Conservation (phyloP, 2,113 vertebrate genomes). For the Pseudolaguvia tuberculata region DNA sequence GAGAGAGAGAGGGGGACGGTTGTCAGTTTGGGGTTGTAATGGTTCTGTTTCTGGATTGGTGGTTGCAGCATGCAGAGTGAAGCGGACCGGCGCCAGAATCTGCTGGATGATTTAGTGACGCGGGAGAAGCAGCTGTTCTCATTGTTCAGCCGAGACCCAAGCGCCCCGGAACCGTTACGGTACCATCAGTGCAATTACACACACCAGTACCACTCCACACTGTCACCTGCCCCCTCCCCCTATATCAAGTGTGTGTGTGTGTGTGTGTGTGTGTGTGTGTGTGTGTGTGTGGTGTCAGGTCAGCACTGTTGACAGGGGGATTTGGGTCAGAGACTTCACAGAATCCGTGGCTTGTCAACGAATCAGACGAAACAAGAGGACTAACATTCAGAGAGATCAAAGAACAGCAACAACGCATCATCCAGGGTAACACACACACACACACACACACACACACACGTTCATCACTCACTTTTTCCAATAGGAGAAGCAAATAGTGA, state of each 20-base stretch:
- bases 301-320: slow-evolving; percentile 75
- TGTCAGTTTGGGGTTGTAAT: background rate
- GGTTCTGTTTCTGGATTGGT: slow-evolving; percentile 45
- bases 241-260: too few species aligned
- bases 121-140: slow-evolving; percentile 83
- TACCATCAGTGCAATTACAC: slow-evolving; percentile 42
- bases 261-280: slow-evolving; percentile 29
- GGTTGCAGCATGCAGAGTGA: slow-evolving; percentile 84
- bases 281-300: slow-evolving; percentile 61
- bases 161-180: slow-evolving; percentile 71
- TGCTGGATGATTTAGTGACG: slow-evolving; percentile 88
- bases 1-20: background rate
- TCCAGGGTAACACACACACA: slow-evolving; percentile 75
- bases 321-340: slow-evolving; percentile 51
- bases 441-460: slow-evolving; percentile 9
- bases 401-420: slow-evolving; percentile 85
- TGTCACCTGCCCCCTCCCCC: too few species aligned
- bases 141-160: slow-evolving; percentile 78
- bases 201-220: background rate
- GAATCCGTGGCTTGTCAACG: slow-evolving; percentile 90
- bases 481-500: too few species aligned
- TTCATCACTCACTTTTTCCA: too few species aligned
- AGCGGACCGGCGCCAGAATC: slow-evolving; percentile 88
- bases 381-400: slow-evolving; percentile 81
- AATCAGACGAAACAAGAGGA: slow-evolving; percentile 85